Percentiles rank a stretch among this genome's conserved stretches.
phyloP scores from a whole-genome alignment of 2,888 invertebrate genomes.

The Rhimphoctona megacephalus region DNA sequence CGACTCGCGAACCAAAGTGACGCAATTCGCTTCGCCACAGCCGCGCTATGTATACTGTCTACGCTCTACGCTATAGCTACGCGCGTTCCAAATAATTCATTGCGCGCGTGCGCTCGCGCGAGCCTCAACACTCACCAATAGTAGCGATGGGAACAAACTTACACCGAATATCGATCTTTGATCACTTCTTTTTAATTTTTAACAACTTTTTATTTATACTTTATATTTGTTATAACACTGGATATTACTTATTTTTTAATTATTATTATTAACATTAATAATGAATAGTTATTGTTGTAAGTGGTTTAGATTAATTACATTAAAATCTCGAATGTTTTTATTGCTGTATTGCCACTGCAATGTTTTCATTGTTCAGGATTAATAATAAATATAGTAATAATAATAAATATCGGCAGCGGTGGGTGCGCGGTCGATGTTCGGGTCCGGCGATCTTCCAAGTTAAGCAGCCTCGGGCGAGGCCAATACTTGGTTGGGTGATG shows the following conservation, averaged over 20 bases:
- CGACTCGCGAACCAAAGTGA: conserved; percentile 74
- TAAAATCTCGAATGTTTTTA: background rate
- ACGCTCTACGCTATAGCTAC: conserved; percentile 53
- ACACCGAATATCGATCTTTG: conserved; percentile 32
- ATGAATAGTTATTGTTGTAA: background rate
- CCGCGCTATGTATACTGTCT: conserved; percentile 49
- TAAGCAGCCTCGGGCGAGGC: too few species aligned
- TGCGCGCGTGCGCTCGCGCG: conserved; percentile 60
- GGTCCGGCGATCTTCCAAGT: too few species aligned
- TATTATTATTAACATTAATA: background rate
- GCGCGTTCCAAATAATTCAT: conserved; percentile 66
- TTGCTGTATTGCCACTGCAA: background rate
- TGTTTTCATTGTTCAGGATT: background rate
- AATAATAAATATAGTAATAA: background rate
- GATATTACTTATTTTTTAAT: background rate
- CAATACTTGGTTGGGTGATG: too few species aligned
- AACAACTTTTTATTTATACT: conserved; percentile 7
- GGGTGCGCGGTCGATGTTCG: too few species aligned
- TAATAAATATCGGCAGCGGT: background rate
- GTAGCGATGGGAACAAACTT: conserved; percentile 67
- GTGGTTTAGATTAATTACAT: background rate
- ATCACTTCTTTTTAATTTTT: background rate
- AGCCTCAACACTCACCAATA: conserved; percentile 53
- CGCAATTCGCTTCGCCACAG: conserved; percentile 74
- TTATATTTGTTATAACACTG: background rate